Base-by-base conservation (phyloP, 2,797 vertebrate species). In the Mus caroli region DNA sequence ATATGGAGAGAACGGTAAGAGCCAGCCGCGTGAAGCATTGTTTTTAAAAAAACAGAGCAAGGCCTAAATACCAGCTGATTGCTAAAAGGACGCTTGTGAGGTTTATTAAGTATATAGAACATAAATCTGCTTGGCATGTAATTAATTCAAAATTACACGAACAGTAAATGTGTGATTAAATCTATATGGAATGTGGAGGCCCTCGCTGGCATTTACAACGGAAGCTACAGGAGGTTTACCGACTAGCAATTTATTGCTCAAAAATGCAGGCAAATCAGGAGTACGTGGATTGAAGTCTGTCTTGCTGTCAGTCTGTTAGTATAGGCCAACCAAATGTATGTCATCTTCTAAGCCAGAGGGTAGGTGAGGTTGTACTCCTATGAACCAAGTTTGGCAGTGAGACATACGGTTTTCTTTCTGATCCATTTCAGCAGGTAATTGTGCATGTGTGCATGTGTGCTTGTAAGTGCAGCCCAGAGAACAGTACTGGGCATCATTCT, bases 131-230 rank as follows among this genome's bases (percentile, higher is more conserved):
- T 99, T 98, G 98, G 98, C 98, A 98, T 98, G 98, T 98, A 99
- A 99, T 99, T 99, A 99, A 99, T 99, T 99, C 98, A 99, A 98
- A 99, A 99, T 98, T 98, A 98, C 98, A 98, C 84, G 97, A 98
- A 98, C 98, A 98, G 98, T 99, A 98, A 99, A 98, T 98, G 98
- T 98, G 98, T 98, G 99, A 99, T 99, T 99, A 99, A 98, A 98
- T 98, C 98, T 98, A 98, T 83, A 1, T 79, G 96, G 98, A 98
- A 98, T 97, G 98, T 98, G 98, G 98, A 98, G 98, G 98, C 97
- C 98, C 98, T 98, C 97, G 97, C 96, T 98, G 99, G 98, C 99
- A 99, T 99, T 99, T 99, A 98, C 97, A 98, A 98, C 98, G 95
- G 98, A 98, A 98, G 98, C 98, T 97, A 98, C 64, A 67, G 97